Evolutionary conservation across 2,888 invertebrate species (phyloP), one percentile per base, ranked within the genome.

Genomic region (Eristalis arbustorum): DNA sequence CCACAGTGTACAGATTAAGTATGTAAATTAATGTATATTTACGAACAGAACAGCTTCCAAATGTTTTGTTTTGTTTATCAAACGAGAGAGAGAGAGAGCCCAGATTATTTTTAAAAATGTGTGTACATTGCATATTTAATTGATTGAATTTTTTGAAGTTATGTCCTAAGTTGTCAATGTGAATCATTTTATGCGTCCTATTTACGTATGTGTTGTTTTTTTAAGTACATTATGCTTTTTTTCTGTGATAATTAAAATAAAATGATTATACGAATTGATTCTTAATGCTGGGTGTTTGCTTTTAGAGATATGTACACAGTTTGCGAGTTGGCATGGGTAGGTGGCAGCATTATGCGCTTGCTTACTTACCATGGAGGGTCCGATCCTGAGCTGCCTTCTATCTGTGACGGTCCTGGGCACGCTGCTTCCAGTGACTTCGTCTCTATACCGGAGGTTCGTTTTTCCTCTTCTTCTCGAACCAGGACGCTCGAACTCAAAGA

Each of bases 241-340:
- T 91, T 91, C 91, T 91, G 91, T 91, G 91, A 91, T 91, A 91
- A 83, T 84, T 82, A 73, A 80, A 81, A 85, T 80, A 81, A 88
- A 88, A 84, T 77, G 67, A 75, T 74, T 72, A 76, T 72, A 83
- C 71, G 40, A 49, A 34, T 56, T 42, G 34, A 23, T 40, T 49
- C 49, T 49, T 49, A 49, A 18, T n/a, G 14, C 1, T 1, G 14
- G n/a, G 22, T 63, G 18, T 57, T 61, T 67, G 18, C 8, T 34
- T 56, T 18, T 5, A 56, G 18, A 56, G 56, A 56, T 8, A 10
- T 25, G n/a, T n/a, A n/a, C n/a, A n/a, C n/a, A n/a, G n/a, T n/a
- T n/a, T n/a, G n/a, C n/a, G n/a, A n/a, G n/a, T n/a, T n/a, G n/a
- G n/a, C n/a, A n/a, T n/a, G n/a, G n/a, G n/a, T n/a, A n/a, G n/a